phyloP scores from a whole-genome alignment of 1,140 invertebrate species.

The Brachionus sp. region DNA sequence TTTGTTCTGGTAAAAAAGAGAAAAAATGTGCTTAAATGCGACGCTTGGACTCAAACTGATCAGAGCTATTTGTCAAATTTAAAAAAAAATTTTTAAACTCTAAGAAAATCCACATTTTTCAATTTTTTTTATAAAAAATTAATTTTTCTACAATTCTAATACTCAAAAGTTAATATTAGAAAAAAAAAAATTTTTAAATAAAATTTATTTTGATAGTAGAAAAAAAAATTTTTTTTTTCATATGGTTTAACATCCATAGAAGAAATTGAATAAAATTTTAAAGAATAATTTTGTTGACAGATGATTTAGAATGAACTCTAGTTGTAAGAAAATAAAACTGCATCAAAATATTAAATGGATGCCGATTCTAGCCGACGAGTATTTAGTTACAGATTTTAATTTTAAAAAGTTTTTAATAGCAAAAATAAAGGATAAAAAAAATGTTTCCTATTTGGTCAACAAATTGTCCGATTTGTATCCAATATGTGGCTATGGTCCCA shows the following conservation, averaged over 20 bases:
- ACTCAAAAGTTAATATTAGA: neutral
- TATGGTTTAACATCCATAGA: conserved; percentile 23
- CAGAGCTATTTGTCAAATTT: conserved; percentile 5
- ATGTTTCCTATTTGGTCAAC: neutral
- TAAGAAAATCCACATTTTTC: neutral
- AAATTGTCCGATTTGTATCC: conserved; percentile 10
- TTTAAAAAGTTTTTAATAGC: conserved; percentile 41
- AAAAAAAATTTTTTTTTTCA: neutral
- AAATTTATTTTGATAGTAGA: neutral
- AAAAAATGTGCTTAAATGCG: conserved; percentile 17
- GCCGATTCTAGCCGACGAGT: conserved; percentile 23
- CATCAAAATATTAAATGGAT: conserved; percentile 28
- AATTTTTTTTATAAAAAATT: neutral
- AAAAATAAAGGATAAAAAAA: neutral
- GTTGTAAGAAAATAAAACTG: conserved; percentile 19
- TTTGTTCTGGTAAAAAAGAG: conserved; percentile 22
- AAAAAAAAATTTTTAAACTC: neutral
- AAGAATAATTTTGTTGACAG: neutral
- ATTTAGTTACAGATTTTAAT: neutral
- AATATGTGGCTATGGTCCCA: neutral
- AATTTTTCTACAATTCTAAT: neutral
- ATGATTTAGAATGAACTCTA: neutral
- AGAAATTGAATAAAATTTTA: neutral
- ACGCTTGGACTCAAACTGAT: conserved; percentile 37
- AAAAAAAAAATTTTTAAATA: neutral